A percentile compares a stretch with the other conserved stretches of the same genome.
These are phyloP conservation scores for Edolisoma coerulescens DNA, from an alignment of 2,113 vertebrate species.

Conservation along the genomic window DNA sequence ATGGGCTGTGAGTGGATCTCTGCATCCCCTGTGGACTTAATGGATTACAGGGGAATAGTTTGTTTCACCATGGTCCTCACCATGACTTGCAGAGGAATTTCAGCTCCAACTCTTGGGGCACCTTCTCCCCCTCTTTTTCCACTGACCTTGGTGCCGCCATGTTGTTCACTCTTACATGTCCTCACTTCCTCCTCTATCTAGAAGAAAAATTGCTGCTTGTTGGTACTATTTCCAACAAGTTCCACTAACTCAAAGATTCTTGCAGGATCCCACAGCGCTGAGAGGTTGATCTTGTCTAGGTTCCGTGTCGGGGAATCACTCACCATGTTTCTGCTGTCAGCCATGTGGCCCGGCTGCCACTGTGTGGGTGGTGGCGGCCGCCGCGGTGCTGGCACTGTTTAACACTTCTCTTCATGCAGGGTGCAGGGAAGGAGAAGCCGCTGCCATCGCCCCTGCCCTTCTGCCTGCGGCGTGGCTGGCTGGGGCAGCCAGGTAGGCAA, in stretches of 20 bases:
- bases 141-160: background rate
- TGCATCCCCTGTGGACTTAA: background rate
- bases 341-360: no score
- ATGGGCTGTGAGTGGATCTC: background rate
- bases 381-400: rapidly evolving
- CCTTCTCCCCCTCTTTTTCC: background rate
- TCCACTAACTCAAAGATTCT: background rate
- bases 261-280: rapidly evolving
- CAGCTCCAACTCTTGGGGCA: background rate
- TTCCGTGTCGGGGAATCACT: rapidly evolving
- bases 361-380: background rate
- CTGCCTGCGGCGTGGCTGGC: rapidly evolving
- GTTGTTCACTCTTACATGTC: background rate
- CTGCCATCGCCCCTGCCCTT: background rate
- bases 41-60: background rate
- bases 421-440: background rate
- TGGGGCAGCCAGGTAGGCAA: background rate
- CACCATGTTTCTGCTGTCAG: background rate
- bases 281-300: background rate
- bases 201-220: background rate
- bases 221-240: background rate
- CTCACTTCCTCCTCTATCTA: background rate
- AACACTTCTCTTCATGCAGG: background rate
- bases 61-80: background rate
- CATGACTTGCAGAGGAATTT: background rate